Evolutionary conservation across 2,797 vertebrate species (phyloP).

Genomic region (Acanthurus lineatus): DNA sequence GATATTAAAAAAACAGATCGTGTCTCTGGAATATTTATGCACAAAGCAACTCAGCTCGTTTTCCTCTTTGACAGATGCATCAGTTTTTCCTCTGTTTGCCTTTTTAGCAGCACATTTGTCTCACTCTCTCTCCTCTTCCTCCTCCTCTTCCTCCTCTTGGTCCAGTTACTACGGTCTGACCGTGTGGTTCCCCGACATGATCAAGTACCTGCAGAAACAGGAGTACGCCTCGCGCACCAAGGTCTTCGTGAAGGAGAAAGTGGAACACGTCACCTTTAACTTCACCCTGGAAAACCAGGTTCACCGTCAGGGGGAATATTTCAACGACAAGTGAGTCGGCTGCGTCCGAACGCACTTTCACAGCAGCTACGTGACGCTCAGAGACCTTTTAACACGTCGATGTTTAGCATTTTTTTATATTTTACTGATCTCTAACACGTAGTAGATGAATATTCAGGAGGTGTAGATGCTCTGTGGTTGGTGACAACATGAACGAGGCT

Average conservation of each 20-base stretch:
- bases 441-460: not conserved
- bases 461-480: not conserved
- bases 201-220: conserved; percentile 95
- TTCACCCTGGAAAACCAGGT: conserved; percentile 98
- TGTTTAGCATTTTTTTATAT: not conserved
- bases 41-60: not conserved
- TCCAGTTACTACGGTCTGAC: conserved; percentile 96
- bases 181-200: conserved; percentile 99
- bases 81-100: not conserved
- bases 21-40: too few relatives aligned
- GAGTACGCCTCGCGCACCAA: conserved; percentile 94
- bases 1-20: too few relatives aligned
- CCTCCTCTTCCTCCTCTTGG: conserved; percentile 3
- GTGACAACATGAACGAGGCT: conserved; percentile 8
- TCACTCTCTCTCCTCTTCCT: not conserved
- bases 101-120: not conserved
- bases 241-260: conserved; percentile 92
- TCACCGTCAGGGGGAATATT: conserved; percentile 94
- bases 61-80: not conserved
- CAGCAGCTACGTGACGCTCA: not conserved
- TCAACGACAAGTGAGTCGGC: conserved; percentile 94
- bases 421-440: not conserved
- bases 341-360: not conserved
- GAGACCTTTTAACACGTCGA: not conserved
- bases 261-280: conserved; percentile 96